Base-by-base conservation (phyloP, 2,113 vertebrate species). In the Nanorana parkeri region DNA sequence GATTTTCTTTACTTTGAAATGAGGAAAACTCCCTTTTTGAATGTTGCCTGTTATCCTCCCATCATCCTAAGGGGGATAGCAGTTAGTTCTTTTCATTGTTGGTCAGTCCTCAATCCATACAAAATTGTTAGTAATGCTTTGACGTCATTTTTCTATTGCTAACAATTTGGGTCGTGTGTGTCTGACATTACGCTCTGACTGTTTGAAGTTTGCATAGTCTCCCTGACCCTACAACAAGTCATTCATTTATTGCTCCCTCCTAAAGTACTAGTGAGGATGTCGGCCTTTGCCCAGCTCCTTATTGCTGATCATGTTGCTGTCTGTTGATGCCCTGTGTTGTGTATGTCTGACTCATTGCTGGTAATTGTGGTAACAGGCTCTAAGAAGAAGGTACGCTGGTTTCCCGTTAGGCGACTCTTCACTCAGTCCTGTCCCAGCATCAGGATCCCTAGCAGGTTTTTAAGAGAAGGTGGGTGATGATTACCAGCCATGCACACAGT, bases 341-440 rank as follows among this genome's bases (percentile, higher is more conserved):
- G 88, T 91, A 88, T 69, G 83, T 89, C 81, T 86, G 87, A 93
- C 91, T 93, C 89, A 89, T 86, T 90, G 89, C 91, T 91, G 90
- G 83, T 92, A 89, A 90, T 93, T 91, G 87, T 94, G 92, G 93
- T 84, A 73, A 87, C 89, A 93, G 92, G 91, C 71, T 89, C 87
- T 88, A 93, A 95, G 89, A 94, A 95, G 89, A 91, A 94, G 90
- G 89, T 91, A 84, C 78, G 88, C 80, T 94, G 92, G 92, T 87
- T 95, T 85, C 92, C 94, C 85, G 93, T 93, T 88, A 90, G 94
- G 84, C 94, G 92, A 78, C 90, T 91, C 87, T 96, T 96, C 89
- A 86, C 92, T 88, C 93, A 92, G 65, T 94, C 90, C 76, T 92
- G 91, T 88, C 93, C 91, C 85, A 92, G 92, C 92, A 91, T 94